Evolutionary conservation across 2,888 invertebrate species (phyloP), one percentile per base, ranked within the genome.

Genomic region (Noctua fimbriata): DNA sequence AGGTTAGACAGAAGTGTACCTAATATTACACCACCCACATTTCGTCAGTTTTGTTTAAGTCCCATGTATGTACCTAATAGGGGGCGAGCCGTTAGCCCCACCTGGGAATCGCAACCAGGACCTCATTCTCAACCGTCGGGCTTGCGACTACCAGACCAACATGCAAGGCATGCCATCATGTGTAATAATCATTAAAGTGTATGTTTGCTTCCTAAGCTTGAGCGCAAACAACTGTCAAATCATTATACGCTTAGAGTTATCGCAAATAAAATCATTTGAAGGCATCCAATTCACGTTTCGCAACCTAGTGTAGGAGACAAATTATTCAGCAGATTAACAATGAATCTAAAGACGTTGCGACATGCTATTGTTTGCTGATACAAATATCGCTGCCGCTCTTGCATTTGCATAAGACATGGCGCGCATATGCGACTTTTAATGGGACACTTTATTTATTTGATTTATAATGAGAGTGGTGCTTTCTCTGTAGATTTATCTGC

Each of bases 261-360:
- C 67, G 76, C 81, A 78, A 90, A 87, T 84, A 83, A 82, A 84
- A 84, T 79, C 69, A 81, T 69, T 73, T 76, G 73, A 84, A 81
- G 79, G 74, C 82, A 83, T 76, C 83, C 71, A 86, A 82, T 83
- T 72, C 79, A 82, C 58, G 80, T 92, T 89, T 88, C 88, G 86
- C 87, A 92, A 92, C 81, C 78, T 81, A 89, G 92, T 92, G 94
- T 94, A 94, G 94, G 94, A 94, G 95, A 94, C 92, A 93, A 94
- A 94, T 94, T 94, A 93, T 94, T 91, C 92, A 86, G 77, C 87
- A 92, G 91, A 94, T 94, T 93, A 93, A 90, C 92, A 92, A 93
- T 93, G 92, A 92, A 93, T 93, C 90, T 92, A 91, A 91, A 91
- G 90, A 91, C 82, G 91, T 94, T 94, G 85, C 93, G 89, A 93